Evolutionary conservation across 2,888 invertebrate genomes (phyloP), one percentile per base, ranked within the genome.

Genomic region (Mayetiola destructor): DNA sequence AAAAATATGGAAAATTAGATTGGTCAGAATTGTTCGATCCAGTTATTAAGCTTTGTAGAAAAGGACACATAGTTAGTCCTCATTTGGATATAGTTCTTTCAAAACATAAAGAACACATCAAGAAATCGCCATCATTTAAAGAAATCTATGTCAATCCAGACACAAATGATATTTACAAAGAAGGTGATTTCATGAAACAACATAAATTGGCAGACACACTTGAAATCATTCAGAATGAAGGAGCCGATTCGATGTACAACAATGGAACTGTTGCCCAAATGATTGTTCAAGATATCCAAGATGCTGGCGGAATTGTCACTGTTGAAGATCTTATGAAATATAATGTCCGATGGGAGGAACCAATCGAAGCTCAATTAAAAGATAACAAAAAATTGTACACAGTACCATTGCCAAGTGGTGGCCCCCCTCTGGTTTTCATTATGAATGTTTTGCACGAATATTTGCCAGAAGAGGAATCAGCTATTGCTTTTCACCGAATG

Each of bases 341-440:
- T 75, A 76, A 69, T 1, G 69, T 68, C 1, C 64, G 76, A 62
- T 86, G 86, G 86, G 76, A 79, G 65, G 73, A 78, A 1, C 82
- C 87, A 2, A 71, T 83, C 48, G 66, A 67, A 55, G 75, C 80
- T 2, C 72, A 75, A 6, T 63, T 88, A 1, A 73, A 76, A 0
- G 76, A 76, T n/a, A 80, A 81, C 55, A 75, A 81, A 62, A 82
- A 79, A 5, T 73, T 95, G 23, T 84, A 84, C 69, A 80, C 90
- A 1, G 76, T 81, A 0, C 89, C 90, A 2, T 75, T 89, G 58
- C 94, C 95, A 0, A 88, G 88, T n/a, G 83, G 88, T 35, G 95
- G 95, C 0, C 78, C 82, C 5, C 78, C 93, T 9, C 73, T 94
- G 35, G 79, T 82, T 0, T 84, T 89, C 66, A 86, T 93, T 59